These are phyloP conservation scores for Noctuana brunneofusca DNA, from an alignment of 2,888 invertebrate genomes.

Conservation along the genomic window DNA sequence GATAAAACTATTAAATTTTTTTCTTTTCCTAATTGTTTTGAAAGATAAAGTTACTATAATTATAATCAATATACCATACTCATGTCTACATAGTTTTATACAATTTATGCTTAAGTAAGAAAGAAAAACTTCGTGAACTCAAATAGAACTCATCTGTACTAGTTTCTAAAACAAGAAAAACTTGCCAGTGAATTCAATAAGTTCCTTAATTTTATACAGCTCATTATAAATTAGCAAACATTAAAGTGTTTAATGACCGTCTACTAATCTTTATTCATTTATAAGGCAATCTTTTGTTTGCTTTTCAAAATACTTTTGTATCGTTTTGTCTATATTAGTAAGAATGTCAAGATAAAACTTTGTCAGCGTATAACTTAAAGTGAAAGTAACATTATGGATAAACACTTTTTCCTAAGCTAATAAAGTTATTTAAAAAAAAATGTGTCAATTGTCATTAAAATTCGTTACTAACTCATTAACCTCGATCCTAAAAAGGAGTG, in stretches of 20 bases:
- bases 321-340: constrained; percentile 4
- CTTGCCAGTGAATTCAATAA: neutral
- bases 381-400: neutral
- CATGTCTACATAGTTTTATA: no score
- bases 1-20: no score
- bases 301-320: constrained; percentile 1
- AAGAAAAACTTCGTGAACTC: constrained; percentile 1
- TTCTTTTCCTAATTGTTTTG: no score
- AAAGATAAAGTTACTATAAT: no score
- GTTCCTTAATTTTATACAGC: constrained; percentile 25
- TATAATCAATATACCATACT: no score
- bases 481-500: constrained; percentile 41
- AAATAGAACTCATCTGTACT: constrained; percentile 8
- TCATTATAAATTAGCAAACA: constrained; percentile 24
- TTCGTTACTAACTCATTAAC: constrained; percentile 41
- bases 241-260: constrained; percentile 20
- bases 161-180: constrained; percentile 20
- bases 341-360: neutral
- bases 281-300: constrained; percentile 17
- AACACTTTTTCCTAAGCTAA: neutral
- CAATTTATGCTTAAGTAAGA: no score
- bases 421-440: constrained; percentile 2
- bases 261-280: constrained; percentile 11
- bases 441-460: constrained; percentile 24
- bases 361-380: neutral